Evolutionary conservation across 2,888 invertebrate species (phyloP).

Genomic region (Ethmia dodecea): DNA sequence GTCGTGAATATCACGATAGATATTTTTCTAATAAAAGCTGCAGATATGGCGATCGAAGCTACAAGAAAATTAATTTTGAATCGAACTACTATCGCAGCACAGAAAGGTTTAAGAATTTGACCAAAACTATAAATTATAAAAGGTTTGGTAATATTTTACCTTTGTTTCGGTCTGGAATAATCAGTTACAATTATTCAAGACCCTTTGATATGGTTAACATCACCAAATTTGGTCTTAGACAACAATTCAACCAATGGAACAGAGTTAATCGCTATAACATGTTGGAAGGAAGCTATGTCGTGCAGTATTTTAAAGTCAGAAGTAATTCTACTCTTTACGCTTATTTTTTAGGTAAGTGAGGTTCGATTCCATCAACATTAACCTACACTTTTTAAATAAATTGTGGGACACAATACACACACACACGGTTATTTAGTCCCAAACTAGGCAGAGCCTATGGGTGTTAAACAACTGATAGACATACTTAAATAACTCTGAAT

Average conservation of each 20-base stretch:
- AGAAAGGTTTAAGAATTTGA: constrained; percentile 44
- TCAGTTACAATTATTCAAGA: constrained; percentile 44
- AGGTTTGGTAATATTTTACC: constrained; percentile 30
- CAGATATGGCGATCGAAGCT: constrained; percentile 14
- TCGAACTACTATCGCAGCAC: constrained; percentile 46
- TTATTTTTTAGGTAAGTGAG: constrained; percentile 51
- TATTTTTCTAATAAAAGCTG: constrained; percentile 11
- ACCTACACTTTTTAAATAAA: no score
- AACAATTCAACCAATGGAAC: constrained; percentile 25
- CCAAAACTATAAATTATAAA: constrained; percentile 38
- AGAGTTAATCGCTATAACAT: constrained; percentile 15
- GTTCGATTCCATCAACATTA: no score
- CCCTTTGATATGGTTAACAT: constrained; percentile 46
- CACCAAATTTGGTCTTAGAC: constrained; percentile 35
- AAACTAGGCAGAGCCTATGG: no score
- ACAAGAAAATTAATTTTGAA: constrained; percentile 36
- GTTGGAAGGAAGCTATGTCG: constrained; percentile 25
- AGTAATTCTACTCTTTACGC: constrained; percentile 58
- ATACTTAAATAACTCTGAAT: no score
- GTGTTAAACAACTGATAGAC: no score
- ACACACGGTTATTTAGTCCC: no score
- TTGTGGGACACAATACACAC: no score
- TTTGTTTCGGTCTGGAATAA: constrained; percentile 40
- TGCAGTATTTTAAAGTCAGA: constrained; percentile 65
- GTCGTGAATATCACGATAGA: constrained; percentile 2